Percentiles rank a stretch among this genome's conserved stretches.
phyloP scores from a whole-genome alignment of 30 jellyfish, hydroid and myxozoan genomes.

The Turritopsis rubra region DNA sequence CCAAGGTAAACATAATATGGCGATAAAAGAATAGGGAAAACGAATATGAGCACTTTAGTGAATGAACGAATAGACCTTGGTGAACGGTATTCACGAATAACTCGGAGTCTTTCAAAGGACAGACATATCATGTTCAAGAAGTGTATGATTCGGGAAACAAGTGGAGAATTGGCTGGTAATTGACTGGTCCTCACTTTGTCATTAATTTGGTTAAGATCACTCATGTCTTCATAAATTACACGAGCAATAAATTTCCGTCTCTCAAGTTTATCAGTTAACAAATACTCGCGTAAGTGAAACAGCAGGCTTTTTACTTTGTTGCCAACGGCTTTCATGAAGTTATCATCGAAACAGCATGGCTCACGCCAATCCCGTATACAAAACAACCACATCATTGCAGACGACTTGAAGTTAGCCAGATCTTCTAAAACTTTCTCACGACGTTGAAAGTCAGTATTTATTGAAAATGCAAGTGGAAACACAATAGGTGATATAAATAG shows the following conservation, averaged over 20 bases:
- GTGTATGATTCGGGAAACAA: conserved; percentile 61
- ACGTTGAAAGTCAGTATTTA: conserved; percentile 97
- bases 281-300: conserved; percentile 92
- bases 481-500: conserved; percentile 95
- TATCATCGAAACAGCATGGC: conserved; percentile 48
- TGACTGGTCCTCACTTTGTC: conserved; percentile 70
- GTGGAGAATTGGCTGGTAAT: conserved; percentile 64
- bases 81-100: conserved; percentile 95
- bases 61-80: conserved; percentile 99
- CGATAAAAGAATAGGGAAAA: conserved; percentile 74
- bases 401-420: conserved; percentile 85
- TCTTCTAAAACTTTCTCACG: conserved; percentile 95
- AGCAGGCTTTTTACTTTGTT: conserved; percentile 78
- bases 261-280: conserved; percentile 66
- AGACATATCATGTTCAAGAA: conserved; percentile 71
- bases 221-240: conserved; percentile 93
- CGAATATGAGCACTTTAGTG: conserved; percentile 87
- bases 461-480: conserved; percentile 95
- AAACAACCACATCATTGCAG: conserved; percentile 88
- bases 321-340: conserved; percentile 80
- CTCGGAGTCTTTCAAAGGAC: conserved; percentile 96
- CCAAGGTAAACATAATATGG: conserved; percentile 95
- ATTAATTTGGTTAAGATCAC: conserved; percentile 89
- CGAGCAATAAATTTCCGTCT: conserved; percentile 56
- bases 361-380: conserved; percentile 94